Percentiles rank a stretch among this genome's conserved stretches.
phyloP scores from a whole-genome alignment of 2,113 vertebrate species.

The Xiphophorus maculatus region DNA sequence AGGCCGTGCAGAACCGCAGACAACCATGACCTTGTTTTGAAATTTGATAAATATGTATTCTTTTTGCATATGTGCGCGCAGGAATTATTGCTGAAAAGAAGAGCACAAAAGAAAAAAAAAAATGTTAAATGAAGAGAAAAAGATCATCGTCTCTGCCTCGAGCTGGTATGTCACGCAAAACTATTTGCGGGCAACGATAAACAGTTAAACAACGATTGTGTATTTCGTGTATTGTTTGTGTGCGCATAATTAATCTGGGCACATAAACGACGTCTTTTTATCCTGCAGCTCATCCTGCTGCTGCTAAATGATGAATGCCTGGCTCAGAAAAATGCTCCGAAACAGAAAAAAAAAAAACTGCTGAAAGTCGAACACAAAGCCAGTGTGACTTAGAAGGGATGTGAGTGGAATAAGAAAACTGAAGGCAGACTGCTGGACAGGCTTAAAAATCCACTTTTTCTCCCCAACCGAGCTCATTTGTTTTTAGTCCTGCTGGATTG shows the following conservation, averaged over 20 bases:
- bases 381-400: slow-evolving; percentile 32
- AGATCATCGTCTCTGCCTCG: slow-evolving; percentile 34
- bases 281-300: slow-evolving; percentile 22
- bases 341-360: slow-evolving; percentile 21
- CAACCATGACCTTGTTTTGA: slow-evolving; percentile 59
- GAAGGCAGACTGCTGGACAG: slow-evolving; percentile 38
- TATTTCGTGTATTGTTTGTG: slow-evolving; percentile 26
- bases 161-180: slow-evolving; percentile 60
- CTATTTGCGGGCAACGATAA: slow-evolving; percentile 31
- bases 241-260: slow-evolving; percentile 12
- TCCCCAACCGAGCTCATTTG: slow-evolving; percentile 35
- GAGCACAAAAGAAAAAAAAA: slow-evolving; percentile 24
- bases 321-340: slow-evolving; percentile 15
- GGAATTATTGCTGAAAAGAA: slow-evolving; percentile 48
- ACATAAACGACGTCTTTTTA: slow-evolving; percentile 21
- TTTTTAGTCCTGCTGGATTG: slow-evolving; percentile 25
- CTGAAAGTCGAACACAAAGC: slow-evolving; percentile 33
- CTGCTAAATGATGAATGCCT: slow-evolving; percentile 24
- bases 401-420: slow-evolving; percentile 50
- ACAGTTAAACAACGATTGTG: slow-evolving; percentile 44
- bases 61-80: neutral
- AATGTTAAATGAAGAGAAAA: slow-evolving; percentile 34
- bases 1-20: slow-evolving; percentile 43
- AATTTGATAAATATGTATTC: no score
- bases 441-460: slow-evolving; percentile 46